Evolutionary conservation across 23 tunicate species (phyloP).

Genomic region (Oikopleura vanhoeffeni): DNA sequence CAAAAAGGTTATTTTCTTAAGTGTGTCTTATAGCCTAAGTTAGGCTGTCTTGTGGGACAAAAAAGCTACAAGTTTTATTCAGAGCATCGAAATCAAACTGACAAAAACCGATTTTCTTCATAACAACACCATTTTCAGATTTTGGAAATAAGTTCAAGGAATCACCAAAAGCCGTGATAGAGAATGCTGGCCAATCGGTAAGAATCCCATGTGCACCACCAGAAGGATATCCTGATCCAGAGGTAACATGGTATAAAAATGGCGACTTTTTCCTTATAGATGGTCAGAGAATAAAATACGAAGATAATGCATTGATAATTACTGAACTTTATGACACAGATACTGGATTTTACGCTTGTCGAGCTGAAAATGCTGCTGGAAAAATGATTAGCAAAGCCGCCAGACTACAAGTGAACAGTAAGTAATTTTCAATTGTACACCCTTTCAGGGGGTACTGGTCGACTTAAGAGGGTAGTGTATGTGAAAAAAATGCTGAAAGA

Average conservation of each 20-base stretch:
- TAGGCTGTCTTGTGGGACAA: no score
- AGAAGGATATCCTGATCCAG: neutral
- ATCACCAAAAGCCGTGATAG: neutral
- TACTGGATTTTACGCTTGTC: neutral
- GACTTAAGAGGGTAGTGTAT: no score
- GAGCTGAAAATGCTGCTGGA: neutral
- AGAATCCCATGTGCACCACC: conserved; percentile 8
- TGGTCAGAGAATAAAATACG: neutral
- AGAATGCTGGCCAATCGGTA: neutral
- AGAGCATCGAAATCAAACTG: no score
- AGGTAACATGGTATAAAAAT: neutral
- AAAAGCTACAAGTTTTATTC: no score
- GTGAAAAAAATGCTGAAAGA: no score
- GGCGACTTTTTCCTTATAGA: neutral
- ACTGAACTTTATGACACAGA: neutral
- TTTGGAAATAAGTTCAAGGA: neutral
- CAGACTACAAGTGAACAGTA: neutral
- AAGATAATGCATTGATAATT: neutral
- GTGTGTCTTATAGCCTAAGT: no score
- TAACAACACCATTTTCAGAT: neutral
- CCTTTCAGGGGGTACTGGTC: no score
- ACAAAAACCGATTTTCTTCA: no score
- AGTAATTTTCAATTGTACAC: no score
- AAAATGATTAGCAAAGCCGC: neutral
- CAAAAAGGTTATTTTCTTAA: no score